Evolutionary conservation across 2,113 vertebrate genomes (phyloP).

Genomic region (Cephalopholis sonnerati): DNA sequence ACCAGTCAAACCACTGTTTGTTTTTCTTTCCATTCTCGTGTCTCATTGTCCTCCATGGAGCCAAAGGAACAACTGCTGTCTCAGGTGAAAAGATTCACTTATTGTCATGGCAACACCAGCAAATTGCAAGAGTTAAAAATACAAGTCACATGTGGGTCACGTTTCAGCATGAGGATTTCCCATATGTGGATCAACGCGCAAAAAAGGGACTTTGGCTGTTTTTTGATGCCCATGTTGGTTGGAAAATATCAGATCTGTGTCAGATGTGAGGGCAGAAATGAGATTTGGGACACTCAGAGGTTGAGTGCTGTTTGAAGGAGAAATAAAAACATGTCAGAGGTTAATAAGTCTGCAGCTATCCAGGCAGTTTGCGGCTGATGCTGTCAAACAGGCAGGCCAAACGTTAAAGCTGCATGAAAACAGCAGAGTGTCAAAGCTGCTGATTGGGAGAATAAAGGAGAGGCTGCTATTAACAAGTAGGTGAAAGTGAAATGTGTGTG

Average conservation of each 20-base stretch:
- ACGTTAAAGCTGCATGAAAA: slow-evolving; percentile 15
- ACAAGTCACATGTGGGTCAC: slow-evolving; percentile 28
- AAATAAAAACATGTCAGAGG: slow-evolving; percentile 13
- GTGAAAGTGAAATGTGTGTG: background rate
- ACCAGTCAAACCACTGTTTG: background rate
- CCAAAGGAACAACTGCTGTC: background rate
- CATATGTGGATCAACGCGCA: background rate
- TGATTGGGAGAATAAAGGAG: slow-evolving; percentile 14
- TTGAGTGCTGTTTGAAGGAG: background rate
- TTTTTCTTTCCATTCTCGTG: background rate
- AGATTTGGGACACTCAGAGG: background rate
- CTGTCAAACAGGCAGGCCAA: slow-evolving; percentile 17
- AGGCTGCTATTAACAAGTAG: slow-evolving; percentile 9
- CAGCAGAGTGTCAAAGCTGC: slow-evolving; percentile 13
- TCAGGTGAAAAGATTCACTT: slow-evolving; percentile 30
- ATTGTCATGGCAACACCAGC: slow-evolving; percentile 24
- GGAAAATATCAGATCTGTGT: background rate
- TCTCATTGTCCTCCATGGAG: background rate
- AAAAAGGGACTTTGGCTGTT: background rate
- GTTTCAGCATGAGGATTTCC: slow-evolving; percentile 20
- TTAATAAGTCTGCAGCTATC: background rate
- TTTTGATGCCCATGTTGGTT: background rate
- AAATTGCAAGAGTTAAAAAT: slow-evolving; percentile 17
- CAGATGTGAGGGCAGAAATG: background rate
- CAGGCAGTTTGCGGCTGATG: background rate